Evolutionary conservation across 2,797 vertebrate genomes (phyloP).

Genomic region (Monodelphis domestica): DNA sequence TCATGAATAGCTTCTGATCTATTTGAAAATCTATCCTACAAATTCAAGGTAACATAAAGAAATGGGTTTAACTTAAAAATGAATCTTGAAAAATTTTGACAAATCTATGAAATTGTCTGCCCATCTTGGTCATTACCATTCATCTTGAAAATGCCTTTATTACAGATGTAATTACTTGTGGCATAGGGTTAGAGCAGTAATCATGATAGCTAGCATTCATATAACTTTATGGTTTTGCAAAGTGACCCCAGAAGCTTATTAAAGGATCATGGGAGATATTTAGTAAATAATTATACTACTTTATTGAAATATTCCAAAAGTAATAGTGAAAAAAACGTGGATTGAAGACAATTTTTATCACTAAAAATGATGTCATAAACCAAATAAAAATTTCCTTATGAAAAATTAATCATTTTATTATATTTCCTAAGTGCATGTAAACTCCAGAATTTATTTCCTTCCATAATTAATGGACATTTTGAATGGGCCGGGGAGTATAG

Average conservation of each 20-base stretch:
- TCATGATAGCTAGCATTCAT: not conserved
- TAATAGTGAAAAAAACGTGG: not conserved
- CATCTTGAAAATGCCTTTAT: constrained; percentile 1
- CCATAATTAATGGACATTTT: not conserved
- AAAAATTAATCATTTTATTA: not conserved
- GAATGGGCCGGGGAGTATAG: not conserved
- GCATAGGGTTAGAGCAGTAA: not conserved
- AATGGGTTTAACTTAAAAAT: constrained; percentile 36
- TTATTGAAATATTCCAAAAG: not conserved
- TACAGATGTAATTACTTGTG: not conserved
- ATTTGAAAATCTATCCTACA: constrained; percentile 31
- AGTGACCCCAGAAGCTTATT: no score
- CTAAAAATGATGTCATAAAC: not conserved
- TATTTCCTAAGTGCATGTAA: not conserved
- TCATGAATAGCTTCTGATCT: constrained; percentile 14
- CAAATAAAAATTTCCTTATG: not conserved
- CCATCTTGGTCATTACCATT: not conserved
- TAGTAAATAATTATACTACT: not conserved
- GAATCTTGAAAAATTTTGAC: constrained; percentile 3
- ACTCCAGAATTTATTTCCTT: not conserved
- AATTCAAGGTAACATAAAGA: constrained; percentile 46
- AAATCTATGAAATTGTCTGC: constrained; percentile 34
- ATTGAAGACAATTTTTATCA: not conserved
- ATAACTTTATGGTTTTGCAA: not conserved
- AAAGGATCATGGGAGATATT: no score